Conservation (phyloP, 1,140 invertebrate species). For the Pygmarrhopalites habei region DNA sequence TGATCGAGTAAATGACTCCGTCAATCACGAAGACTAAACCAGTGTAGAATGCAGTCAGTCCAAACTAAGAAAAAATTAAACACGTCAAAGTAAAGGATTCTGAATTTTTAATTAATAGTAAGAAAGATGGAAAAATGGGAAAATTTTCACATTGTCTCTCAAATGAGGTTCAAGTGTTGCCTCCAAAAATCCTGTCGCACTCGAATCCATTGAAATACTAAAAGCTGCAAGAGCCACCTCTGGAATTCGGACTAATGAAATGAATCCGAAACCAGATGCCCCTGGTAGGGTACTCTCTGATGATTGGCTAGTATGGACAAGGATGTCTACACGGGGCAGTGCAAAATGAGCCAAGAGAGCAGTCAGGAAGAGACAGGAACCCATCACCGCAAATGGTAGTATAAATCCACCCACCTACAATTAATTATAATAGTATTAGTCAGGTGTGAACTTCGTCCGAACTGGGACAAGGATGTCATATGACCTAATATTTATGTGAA, state of each 20-base stretch:
- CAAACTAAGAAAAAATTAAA: constrained; percentile 52
- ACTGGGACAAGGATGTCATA: too few species aligned
- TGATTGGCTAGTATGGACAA: background rate
- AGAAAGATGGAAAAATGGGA: too few species aligned
- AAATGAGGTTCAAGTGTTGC: constrained; percentile 76
- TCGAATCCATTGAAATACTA: constrained; percentile 65
- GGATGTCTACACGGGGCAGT: too few species aligned
- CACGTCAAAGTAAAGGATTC: too few species aligned
- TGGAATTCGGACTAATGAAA: constrained; percentile 57
- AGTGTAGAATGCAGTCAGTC: constrained; percentile 55
- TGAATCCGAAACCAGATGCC: constrained; percentile 39
- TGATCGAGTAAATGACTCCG: constrained; percentile 72
- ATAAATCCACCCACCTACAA: background rate
- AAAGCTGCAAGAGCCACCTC: constrained; percentile 58
- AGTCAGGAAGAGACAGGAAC: background rate
- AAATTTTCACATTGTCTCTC: constrained; percentile 43
- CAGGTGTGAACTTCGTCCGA: too few species aligned
- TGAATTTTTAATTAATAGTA: too few species aligned
- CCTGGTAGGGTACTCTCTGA: background rate
- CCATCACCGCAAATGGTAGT: background rate
- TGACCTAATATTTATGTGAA: too few species aligned
- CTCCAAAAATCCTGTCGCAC: constrained; percentile 72
- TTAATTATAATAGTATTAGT: too few species aligned
- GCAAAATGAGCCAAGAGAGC: background rate
- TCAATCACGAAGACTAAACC: constrained; percentile 82